Percentiles rank a stretch among this genome's conserved stretches.
These are phyloP conservation scores for Escarpia spicata DNA, from an alignment of 2,888 invertebrate species.

Conservation along the genomic window DNA sequence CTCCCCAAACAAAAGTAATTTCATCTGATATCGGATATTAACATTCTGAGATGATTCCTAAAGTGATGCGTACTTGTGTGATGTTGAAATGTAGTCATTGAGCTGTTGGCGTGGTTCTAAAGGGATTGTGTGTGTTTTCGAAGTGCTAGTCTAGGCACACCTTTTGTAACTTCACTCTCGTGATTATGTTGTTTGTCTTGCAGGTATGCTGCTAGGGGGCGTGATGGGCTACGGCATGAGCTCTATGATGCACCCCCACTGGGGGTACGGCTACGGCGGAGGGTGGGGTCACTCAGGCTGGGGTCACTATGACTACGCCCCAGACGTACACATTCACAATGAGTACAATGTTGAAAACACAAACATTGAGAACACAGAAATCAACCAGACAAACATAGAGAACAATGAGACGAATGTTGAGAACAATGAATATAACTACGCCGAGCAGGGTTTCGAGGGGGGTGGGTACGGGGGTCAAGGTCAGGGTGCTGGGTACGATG, in stretches of 20 bases:
- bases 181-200: not conserved
- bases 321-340: slow-evolving; percentile 24
- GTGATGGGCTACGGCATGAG: slow-evolving; percentile 26
- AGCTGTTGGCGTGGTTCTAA: too few relatives aligned
- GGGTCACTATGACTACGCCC: slow-evolving; percentile 26
- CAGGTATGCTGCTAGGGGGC: slow-evolving; percentile 29
- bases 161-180: not conserved
- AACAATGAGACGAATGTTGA: slow-evolving; percentile 5
- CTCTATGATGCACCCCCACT: slow-evolving; percentile 23
- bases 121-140: too few relatives aligned
- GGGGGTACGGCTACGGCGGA: slow-evolving; percentile 31
- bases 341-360: slow-evolving; percentile 26
- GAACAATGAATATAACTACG: slow-evolving; percentile 24
- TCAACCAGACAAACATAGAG: slow-evolving; percentile 25
- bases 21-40: too few relatives aligned
- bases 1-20: too few relatives aligned
- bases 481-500: not conserved
- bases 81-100: too few relatives aligned
- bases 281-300: slow-evolving; percentile 29
- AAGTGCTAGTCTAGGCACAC: too few relatives aligned
- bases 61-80: too few relatives aligned
- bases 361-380: slow-evolving; percentile 28
- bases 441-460: slow-evolving; percentile 21
- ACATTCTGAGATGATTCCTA: too few relatives aligned
- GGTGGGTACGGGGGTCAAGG: slow-evolving; percentile 12